phyloP scores from a whole-genome alignment of 1,140 invertebrate species.

The Zaprionus nigranus region DNA sequence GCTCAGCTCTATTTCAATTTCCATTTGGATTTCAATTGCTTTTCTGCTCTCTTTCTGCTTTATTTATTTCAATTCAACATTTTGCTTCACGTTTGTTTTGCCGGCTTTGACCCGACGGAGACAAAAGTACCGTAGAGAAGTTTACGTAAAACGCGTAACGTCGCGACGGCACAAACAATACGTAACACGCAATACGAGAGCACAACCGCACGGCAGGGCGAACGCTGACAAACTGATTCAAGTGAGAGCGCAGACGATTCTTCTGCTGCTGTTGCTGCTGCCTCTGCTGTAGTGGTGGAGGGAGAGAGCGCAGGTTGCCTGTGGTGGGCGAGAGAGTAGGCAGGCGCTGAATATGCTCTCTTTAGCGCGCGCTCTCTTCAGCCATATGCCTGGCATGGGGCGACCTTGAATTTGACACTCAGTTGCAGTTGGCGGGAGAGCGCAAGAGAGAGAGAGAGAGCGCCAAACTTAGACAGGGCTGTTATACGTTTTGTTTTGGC shows the following conservation, averaged over 20 bases:
- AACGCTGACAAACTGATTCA: conserved; percentile 65
- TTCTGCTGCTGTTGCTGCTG: not conserved
- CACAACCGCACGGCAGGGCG: conserved; percentile 68
- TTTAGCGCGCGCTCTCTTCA: conserved; percentile 40
- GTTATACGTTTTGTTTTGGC: conserved; percentile 47
- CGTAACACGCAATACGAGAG: conserved; percentile 49
- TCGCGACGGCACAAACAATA: conserved; percentile 16
- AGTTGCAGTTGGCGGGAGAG: conserved; percentile 35
- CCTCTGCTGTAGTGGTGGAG: conserved; percentile 9
- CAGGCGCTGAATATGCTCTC: conserved; percentile 58
- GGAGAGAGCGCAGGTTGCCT: conserved; percentile 17
- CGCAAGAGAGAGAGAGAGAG: conserved; percentile 14
- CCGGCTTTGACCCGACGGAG: conserved; percentile 27
- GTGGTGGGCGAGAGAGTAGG: conserved; percentile 6
- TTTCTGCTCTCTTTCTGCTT: not conserved
- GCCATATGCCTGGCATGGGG: conserved; percentile 40
- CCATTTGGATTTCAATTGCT: conserved; percentile 34
- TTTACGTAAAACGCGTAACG: conserved; percentile 72
- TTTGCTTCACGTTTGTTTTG: conserved; percentile 32
- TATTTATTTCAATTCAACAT: conserved; percentile 12
- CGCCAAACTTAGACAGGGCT: conserved; percentile 29
- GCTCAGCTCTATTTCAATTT: conserved; percentile 19
- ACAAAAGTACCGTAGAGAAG: conserved; percentile 32
- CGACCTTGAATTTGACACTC: conserved; percentile 65
- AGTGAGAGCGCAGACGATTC: not conserved